Percentiles rank a stretch among this genome's conserved stretches.
Conservation (phyloP, 2,888 invertebrate genomes). For the Crematogaster levior region DNA sequence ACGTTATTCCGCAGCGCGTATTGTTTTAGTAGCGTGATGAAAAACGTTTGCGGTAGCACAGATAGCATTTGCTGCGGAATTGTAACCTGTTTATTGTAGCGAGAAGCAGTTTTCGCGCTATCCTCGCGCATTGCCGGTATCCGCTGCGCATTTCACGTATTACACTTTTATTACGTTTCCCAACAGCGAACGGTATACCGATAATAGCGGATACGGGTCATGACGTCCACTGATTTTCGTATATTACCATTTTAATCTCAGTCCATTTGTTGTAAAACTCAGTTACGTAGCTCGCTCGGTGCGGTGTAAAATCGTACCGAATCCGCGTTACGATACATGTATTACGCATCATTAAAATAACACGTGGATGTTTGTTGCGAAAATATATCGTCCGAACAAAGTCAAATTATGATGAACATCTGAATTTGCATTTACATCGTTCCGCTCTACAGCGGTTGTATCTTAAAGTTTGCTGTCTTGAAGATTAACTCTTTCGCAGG, state of each 20-base stretch:
- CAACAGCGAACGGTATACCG: conserved; percentile 59
- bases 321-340: neutral
- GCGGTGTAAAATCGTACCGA: conserved; percentile 54
- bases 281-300: conserved; percentile 38
- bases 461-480: neutral
- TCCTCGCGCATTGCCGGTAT: conserved; percentile 51
- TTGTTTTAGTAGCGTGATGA: conserved; percentile 8
- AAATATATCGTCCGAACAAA: neutral
- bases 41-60: conserved; percentile 45
- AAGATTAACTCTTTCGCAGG: neutral
- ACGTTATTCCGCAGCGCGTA: conserved; percentile 49
- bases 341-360: conserved; percentile 27
- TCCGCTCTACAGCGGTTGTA: neutral
- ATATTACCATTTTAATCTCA: conserved; percentile 65
- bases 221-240: conserved; percentile 65
- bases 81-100: conserved; percentile 70
- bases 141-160: conserved; percentile 50
- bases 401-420: neutral
- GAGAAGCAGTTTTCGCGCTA: conserved; percentile 56
- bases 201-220: conserved; percentile 55
- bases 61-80: conserved; percentile 57
- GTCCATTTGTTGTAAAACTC: conserved; percentile 48
- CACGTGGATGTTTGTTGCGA: neutral
- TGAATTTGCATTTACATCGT: conserved; percentile 32
- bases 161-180: conserved; percentile 62